Evolutionary conservation across 2,888 invertebrate genomes (phyloP), one percentile per base, ranked within the genome.

Genomic region (Caenorhabditis sp.): DNA sequence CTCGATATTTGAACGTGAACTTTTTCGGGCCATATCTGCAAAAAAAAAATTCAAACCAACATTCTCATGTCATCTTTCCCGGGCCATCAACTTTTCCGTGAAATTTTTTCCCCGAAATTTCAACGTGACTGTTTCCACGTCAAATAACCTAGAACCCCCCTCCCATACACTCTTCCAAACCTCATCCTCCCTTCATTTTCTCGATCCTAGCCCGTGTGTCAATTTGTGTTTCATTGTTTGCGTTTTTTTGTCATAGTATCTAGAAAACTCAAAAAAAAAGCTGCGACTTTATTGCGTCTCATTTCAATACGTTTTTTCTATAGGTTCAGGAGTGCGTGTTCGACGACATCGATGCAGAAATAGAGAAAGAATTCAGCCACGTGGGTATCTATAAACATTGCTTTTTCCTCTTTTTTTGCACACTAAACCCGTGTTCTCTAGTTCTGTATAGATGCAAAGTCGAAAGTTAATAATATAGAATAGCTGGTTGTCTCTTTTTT

Each of bases 331-430:
- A 23, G 51, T 51, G 51, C 51, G 23, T 51, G 51, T 51, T 51
- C 51, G 51, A 23, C 23, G 51, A 51, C 51, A 51, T 51, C 51
- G 51, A 23, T 51, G 51, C 51, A 51, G 51, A 51, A 51, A 51
- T 51, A 51, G 51, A 51, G 51, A 51, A 51, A 51, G 51, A 51
- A 23, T 23, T 21, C 51, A 43, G 51, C 23, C 21, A 23, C 51
- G 51, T 51, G 23, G 21, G 51, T 51, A 21, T 51, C 23, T 51
- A 10, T 23, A 51, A 21, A 51, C 8, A 3, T 10, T 43, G 43
- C 3, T 51, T 51, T n/a, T 19, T 51, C n/a, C n/a, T n/a, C n/a
- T n/a, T n/a, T n/a, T n/a, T n/a, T n/a, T n/a, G n/a, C n/a, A n/a
- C n/a, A n/a, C n/a, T n/a, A n/a, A n/a, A n/a, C n/a, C n/a, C n/a